Conservation (phyloP, 2,113 vertebrate species). For the Cavia aperea region DNA sequence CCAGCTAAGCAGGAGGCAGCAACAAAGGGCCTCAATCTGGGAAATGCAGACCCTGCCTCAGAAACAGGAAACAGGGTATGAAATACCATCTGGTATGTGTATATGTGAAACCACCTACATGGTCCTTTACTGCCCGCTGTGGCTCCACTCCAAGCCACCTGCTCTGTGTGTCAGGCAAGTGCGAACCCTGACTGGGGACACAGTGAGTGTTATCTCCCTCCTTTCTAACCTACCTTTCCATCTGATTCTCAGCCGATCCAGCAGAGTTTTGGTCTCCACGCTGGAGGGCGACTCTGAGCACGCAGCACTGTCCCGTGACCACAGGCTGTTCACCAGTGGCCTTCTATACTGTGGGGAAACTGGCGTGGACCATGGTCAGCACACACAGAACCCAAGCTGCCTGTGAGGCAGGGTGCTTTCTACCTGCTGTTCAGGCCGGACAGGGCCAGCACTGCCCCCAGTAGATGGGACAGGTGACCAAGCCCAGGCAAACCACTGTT, state of each 20-base stretch:
- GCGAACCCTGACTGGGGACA: not conserved
- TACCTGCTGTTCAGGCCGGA: not conserved
- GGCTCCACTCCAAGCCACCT: not conserved
- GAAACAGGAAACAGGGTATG: not conserved
- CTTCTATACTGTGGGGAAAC: not conserved
- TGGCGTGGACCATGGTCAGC: not conserved
- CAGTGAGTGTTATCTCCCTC: not conserved
- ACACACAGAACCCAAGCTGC: not conserved
- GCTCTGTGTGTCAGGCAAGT: not conserved
- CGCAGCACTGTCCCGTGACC: not conserved
- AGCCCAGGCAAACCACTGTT: not conserved
- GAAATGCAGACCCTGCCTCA: not conserved
- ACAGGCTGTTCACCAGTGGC: not conserved
- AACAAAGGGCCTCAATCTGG: too few species aligned
- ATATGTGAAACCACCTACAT: not conserved
- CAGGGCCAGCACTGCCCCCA: not conserved
- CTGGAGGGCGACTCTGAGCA: not conserved
- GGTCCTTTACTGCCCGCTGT: not conserved
- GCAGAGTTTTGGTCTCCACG: not conserved
- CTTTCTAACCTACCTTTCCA: not conserved
- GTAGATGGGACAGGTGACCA: not conserved
- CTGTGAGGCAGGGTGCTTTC: not conserved
- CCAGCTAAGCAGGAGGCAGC: not conserved
- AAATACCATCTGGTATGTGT: not conserved
- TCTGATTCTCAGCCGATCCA: slow-evolving; percentile 1